Percentiles rank a stretch among this genome's conserved stretches.
These are phyloP conservation scores for Hermetia illucens DNA, from an alignment of 1,140 invertebrate species.

Conservation along the genomic window DNA sequence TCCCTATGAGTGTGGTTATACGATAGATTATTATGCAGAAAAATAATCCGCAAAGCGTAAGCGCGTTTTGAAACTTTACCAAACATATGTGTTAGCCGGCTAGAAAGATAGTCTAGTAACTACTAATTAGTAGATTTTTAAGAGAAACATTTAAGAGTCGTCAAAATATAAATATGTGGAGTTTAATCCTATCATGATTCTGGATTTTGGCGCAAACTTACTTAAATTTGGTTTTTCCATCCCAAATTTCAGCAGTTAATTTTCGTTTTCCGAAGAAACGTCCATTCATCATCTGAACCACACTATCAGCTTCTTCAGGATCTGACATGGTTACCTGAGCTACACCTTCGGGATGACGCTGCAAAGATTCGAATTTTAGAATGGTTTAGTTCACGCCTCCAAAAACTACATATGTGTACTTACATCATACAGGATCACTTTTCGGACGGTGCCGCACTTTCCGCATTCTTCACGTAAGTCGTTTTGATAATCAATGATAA, in stretches of 20 bases:
- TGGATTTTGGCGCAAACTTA: conserved; percentile 21
- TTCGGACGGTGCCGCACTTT: conserved; percentile 87
- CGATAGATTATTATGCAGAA: no score
- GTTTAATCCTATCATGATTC: not conserved
- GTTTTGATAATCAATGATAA: conserved; percentile 84
- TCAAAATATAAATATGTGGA: not conserved
- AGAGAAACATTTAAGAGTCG: conserved; percentile 1
- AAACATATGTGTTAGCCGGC: no score
- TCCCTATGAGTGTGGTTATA: no score
- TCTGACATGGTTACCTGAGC: conserved; percentile 83
- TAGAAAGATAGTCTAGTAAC: no score
- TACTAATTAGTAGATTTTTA: not conserved
- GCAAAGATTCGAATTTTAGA: conserved; percentile 15
- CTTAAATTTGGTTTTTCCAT: conserved; percentile 90
- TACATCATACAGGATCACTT: conserved; percentile 87
- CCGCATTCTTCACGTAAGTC: conserved; percentile 78
- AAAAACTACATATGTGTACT: conserved; percentile 31
- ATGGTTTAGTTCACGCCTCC: not conserved
- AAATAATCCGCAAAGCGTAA: no score
- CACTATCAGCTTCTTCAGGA: conserved; percentile 80
- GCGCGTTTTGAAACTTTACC: no score
- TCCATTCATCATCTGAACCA: conserved; percentile 76
- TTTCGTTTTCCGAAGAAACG: conserved; percentile 81
- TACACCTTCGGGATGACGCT: conserved; percentile 88
- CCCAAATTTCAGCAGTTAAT: conserved; percentile 80